phyloP scores from a whole-genome alignment of 2,797 vertebrate species.

The Graptemys geographica region DNA sequence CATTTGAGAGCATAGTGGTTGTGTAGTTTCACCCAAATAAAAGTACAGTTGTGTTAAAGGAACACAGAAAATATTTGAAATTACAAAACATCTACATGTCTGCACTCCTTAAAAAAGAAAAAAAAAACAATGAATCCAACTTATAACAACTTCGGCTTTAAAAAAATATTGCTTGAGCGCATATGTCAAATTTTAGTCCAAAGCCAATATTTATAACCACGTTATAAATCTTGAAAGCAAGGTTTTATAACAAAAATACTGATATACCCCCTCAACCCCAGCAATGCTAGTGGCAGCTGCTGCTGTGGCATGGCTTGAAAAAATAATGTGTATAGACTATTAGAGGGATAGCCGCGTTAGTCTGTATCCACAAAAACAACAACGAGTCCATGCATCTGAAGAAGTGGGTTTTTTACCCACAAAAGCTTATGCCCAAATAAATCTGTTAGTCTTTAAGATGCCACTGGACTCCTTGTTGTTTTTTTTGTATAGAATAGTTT shows the following conservation, averaged over 20 bases:
- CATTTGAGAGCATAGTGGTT: no score
- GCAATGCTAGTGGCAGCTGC: not conserved
- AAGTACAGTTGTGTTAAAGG: not conserved
- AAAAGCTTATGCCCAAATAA: no score
- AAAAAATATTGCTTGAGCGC: not conserved
- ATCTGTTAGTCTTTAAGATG: no score
- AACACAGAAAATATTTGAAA: not conserved
- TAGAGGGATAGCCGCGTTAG: no score
- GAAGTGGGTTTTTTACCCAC: no score
- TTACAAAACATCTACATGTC: not conserved
- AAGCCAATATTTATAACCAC: constrained; percentile 14
- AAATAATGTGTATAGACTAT: constrained; percentile 41
- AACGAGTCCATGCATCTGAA: no score
- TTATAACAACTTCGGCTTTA: not conserved
- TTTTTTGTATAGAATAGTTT: constrained; percentile 39
- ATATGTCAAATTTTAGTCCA: not conserved
- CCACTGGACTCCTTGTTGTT: no score
- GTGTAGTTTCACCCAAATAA: not conserved
- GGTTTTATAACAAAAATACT: constrained; percentile 25
- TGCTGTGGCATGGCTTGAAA: constrained; percentile 26
- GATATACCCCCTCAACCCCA: not conserved
- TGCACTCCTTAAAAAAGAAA: not conserved
- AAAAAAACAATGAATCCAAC: rapidly evolving
- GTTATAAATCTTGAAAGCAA: constrained; percentile 41
- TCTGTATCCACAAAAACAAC: no score